Base-by-base conservation (phyloP, 2,113 vertebrate species). In the Heterocephalus glaber region DNA sequence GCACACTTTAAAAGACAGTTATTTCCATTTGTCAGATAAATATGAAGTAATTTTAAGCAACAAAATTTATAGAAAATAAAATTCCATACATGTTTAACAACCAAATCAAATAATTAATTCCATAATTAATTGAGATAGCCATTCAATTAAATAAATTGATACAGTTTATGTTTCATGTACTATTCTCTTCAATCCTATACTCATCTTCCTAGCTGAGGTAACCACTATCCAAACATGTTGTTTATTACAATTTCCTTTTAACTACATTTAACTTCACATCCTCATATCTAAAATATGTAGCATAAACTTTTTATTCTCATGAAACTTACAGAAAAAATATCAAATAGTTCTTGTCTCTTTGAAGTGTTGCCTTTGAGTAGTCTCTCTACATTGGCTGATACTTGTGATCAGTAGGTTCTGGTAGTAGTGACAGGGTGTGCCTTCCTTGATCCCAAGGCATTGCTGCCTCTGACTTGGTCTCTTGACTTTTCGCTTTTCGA, bases 31-130 rank as follows among this genome's bases (percentile, higher is more conserved):
- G 38, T 90, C 38, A 76, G 49, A 65, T 85, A 85, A 84, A 80
- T 72, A 80, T 93, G 85, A 82, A 63, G n/a, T n/a, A 38, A 26
- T 82, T 93, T 82, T 70, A 86, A 68, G 49, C 38, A 87, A 49
- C 8, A 81, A 66, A 76, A 83, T 24, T 44, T 68, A 86, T 5
- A 70, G 58, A 54, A 61, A 56, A 95, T 47, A 92, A 49, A 2
- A 3, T 81, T 38, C 41, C 4, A 76, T 87, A 65, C 52, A 5
- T 4, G 38, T 26, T 83, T 84, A 90, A 35, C 10, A 63, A 2
- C 19, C 16, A 66, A 5, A 68, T 86, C 13, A 85, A 93, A 47
- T n/a, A n/a, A n/a, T n/a, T n/a, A n/a, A n/a, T 52, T 56, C 38
- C 14, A 38, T 77, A 83, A 49, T 49, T 93, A 86, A 65, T 74